Evolutionary conservation across 2,888 invertebrate genomes (phyloP), one percentile per base, ranked within the genome.

Genomic region (Dicyrtoma fusca): DNA sequence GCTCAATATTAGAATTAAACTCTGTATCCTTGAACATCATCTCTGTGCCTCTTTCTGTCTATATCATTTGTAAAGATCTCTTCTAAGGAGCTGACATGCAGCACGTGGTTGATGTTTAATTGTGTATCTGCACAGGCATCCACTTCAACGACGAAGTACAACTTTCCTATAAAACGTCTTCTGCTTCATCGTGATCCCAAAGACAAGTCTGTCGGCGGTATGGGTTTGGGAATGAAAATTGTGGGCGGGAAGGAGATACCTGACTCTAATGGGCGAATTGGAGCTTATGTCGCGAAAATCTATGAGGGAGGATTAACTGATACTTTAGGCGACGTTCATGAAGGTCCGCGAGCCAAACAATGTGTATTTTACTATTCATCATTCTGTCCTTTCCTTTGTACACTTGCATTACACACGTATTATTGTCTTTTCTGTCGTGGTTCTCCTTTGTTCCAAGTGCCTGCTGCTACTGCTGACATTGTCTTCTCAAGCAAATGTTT

Each of bases 201-300:
- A 79, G 87, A 88, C 78, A 83, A 84, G 75, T 84, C 85, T 45
- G 83, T 85, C 68, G 86, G 86, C 82, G 85, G 81, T 62, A 82
- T 81, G 74, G 81, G 87, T 23, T 83, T 88, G 34, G 88, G 88
- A 13, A 85, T 88, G 85, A 86, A 86, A 81, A 85, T 88, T n/a
- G 85, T 87, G 34, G 88, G 88, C 14, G 88, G 88, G 5, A 87
- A 87, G 81, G 84, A 85, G 71, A 83, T 87, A 65, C 84, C 86
- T 14, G 85, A 84, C 13, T 82, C 83, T 1, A 83, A 83, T 74
- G 85, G 85, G 8, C 84, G 85, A 74, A 83, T 87, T 59, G 87
- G 86, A 53, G 87, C 88, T 13, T 88, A 86, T 81, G 87, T 88
- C 3, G 84, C 86, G 0, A 85, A 86, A 76, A 86, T 88, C 57